Percentiles rank a stretch among this genome's conserved stretches.
phyloP scores from a whole-genome alignment of 2,113 vertebrate species.

The Mobula birostris region DNA sequence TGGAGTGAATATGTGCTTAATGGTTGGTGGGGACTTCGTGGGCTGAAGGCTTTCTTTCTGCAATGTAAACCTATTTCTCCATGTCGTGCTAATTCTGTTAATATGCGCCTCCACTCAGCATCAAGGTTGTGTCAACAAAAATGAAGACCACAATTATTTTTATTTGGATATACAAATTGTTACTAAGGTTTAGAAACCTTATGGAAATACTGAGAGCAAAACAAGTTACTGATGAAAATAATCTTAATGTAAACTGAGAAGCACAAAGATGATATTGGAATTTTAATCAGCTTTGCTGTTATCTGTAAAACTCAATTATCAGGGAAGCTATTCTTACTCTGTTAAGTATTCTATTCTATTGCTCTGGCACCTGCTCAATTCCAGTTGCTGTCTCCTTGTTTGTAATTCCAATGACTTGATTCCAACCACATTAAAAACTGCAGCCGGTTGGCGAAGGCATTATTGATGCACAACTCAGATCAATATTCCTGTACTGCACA shows the following conservation, averaged over 20 bases:
- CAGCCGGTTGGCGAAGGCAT: not conserved
- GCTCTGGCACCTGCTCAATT: not conserved
- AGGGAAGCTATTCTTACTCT: not conserved
- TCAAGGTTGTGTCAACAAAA: not conserved
- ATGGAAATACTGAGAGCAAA: not conserved
- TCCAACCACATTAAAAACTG: not conserved
- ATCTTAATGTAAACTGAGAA: not conserved
- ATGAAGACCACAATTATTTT: not conserved
- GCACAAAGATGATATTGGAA: not conserved
- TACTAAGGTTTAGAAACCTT: not conserved
- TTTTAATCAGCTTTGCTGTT: not conserved
- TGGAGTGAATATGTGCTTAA: too few relatives aligned
- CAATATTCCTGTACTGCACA: not conserved
- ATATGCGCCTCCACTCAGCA: not conserved
- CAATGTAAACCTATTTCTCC: too few relatives aligned
- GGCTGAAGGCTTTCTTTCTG: too few relatives aligned
- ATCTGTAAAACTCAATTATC: not conserved
- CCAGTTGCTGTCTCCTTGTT: conserved; percentile 5
- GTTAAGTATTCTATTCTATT: not conserved
- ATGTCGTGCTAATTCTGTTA: not conserved
- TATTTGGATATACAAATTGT: not conserved
- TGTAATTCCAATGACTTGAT: not conserved
- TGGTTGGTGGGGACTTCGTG: too few relatives aligned
- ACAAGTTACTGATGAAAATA: not conserved
- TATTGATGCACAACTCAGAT: not conserved